A percentile compares a stretch with the other conserved stretches of the same genome.
Conservation (phyloP, 2,888 invertebrate species). For the Synergus laeviventris region DNA sequence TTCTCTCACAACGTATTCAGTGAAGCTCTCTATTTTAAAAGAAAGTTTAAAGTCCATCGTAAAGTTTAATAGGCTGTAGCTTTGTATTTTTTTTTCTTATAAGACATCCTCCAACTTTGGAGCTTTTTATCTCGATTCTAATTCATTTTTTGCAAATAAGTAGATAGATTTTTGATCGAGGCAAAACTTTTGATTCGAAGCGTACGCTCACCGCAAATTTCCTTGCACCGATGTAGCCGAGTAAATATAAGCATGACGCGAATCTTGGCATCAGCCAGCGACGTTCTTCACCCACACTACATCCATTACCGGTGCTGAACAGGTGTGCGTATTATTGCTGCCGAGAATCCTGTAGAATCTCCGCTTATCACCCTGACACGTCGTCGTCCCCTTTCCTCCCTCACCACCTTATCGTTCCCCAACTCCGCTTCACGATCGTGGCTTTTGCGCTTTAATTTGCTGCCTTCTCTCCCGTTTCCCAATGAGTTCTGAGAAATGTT, state of each 20-base stretch:
- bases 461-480: slow-evolving; percentile 20
- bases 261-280: slow-evolving; percentile 67
- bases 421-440: neutral
- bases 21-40: neutral
- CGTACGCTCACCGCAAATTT: slow-evolving; percentile 53
- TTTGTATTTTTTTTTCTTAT: neutral
- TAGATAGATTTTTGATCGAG: slow-evolving; percentile 43
- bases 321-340: slow-evolving; percentile 69
- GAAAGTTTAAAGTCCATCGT: neutral
- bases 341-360: slow-evolving; percentile 50
- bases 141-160: neutral
- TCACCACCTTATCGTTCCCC: too few relatives aligned
- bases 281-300: slow-evolving; percentile 67
- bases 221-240: slow-evolving; percentile 55
- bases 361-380: slow-evolving; percentile 10
- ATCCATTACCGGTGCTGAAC: slow-evolving; percentile 68
- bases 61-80: neutral
- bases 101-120: neutral
- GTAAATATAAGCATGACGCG: slow-evolving; percentile 71
- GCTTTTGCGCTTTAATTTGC: slow-evolving; percentile 32
- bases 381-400: slow-evolving; percentile 5
- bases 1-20: too few relatives aligned
- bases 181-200: slow-evolving; percentile 48
- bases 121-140: neutral
- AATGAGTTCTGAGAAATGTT: slow-evolving; percentile 48